Evolutionary conservation across 2,113 vertebrate species (phyloP).

Genomic region (Haliaeetus leucogaster): DNA sequence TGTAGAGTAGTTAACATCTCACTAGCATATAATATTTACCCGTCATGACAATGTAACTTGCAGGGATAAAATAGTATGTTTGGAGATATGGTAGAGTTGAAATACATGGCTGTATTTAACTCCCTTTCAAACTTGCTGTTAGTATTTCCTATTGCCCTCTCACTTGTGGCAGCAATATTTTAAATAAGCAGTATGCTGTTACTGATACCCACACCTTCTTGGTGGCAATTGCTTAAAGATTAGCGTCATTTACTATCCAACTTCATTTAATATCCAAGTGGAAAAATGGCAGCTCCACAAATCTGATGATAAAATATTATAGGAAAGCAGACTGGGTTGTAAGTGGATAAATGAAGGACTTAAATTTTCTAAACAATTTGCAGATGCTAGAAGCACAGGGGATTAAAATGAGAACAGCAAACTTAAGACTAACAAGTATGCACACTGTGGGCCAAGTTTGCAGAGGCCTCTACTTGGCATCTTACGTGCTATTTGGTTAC

Average conservation of each 20-base stretch:
- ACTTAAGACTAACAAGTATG: background rate
- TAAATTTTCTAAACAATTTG: constrained; percentile 42
- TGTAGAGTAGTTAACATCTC: background rate
- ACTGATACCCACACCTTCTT: background rate
- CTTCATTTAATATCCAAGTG: background rate
- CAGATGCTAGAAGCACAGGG: constrained; percentile 21
- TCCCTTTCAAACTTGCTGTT: background rate
- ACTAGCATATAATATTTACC: background rate
- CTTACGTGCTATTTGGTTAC: constrained; percentile 21
- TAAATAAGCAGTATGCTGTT: background rate
- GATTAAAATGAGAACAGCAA: constrained; percentile 45
- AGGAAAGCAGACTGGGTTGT: background rate
- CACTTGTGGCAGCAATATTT: background rate
- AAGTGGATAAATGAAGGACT: constrained; percentile 21
- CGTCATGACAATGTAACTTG: background rate
- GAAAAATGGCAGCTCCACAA: background rate
- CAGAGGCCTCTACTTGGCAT: constrained; percentile 51
- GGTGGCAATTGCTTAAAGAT: background rate
- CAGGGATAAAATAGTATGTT: background rate
- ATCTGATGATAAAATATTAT: background rate
- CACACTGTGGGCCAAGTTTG: background rate
- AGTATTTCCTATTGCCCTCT: background rate
- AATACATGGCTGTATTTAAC: background rate
- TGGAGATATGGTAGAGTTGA: background rate
- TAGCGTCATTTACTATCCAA: background rate